phyloP scores from a whole-genome alignment of 2,888 invertebrate species.

The Micoletzkya japonica region DNA sequence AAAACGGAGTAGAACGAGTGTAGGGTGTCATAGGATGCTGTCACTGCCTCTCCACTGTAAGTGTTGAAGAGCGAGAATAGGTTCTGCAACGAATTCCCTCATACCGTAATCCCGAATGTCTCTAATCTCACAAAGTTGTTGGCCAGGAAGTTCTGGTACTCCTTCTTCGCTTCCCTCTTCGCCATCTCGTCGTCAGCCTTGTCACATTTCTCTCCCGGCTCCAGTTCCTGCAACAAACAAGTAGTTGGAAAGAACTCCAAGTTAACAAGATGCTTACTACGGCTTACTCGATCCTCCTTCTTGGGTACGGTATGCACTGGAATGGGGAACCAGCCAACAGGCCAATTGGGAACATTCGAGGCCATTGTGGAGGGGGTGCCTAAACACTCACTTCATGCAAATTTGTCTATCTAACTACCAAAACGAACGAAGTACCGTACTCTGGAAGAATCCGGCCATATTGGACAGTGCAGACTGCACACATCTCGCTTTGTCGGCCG shows the following conservation, averaged over 20 bases:
- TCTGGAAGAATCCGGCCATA: conserved; percentile 10
- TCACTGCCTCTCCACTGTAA: no score
- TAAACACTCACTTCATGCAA: no score
- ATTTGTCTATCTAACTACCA: no score
- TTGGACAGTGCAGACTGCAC: conserved; percentile 15
- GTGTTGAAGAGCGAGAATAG: no score
- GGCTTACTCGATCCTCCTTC: conserved; percentile 19
- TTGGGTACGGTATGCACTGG: conserved; percentile 11
- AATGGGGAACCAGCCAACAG: conserved; percentile 12
- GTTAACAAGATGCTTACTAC: no score
- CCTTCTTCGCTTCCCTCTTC: neutral
- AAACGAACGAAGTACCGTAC: no score
- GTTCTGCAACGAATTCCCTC: no score
- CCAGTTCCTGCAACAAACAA: neutral
- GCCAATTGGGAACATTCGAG: conserved; percentile 18
- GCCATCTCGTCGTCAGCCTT: neutral
- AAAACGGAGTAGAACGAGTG: no score
- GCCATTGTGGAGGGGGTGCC: no score
- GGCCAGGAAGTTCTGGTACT: neutral
- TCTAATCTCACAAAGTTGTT: neutral
- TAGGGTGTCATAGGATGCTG: no score
- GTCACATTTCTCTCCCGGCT: neutral
- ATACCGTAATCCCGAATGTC: no score
- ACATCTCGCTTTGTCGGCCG: neutral
- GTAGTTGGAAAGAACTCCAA: neutral